phyloP scores from a whole-genome alignment of 2,113 vertebrate species.

The Amia ocellicauda region DNA sequence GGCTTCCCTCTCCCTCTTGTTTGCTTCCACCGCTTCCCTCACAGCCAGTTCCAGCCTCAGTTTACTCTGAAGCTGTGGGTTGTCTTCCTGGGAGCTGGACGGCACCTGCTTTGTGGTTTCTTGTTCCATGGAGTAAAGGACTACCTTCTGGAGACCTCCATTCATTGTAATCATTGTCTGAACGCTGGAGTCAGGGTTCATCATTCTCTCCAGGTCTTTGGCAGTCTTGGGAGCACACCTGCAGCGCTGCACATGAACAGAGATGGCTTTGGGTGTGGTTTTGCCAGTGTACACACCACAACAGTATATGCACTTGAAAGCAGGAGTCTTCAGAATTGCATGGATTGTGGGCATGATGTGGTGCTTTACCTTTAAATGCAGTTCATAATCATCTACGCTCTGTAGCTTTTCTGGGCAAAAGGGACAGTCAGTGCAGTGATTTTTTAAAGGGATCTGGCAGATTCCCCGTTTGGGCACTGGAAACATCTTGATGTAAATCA shows the following conservation, averaged over 20 bases:
- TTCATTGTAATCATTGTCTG: conserved; percentile 22
- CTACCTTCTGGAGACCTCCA: conserved; percentile 2
- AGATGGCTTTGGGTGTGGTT: conserved; percentile 86
- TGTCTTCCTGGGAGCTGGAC: conserved; percentile 13
- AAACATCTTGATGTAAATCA: conserved; percentile 81
- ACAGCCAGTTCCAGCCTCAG: conserved; percentile 57
- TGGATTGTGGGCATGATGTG: conserved; percentile 91
- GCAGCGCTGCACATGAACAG: conserved; percentile 86
- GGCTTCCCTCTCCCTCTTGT: conserved; percentile 58
- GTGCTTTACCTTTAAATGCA: conserved; percentile 85
- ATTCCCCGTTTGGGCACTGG: conserved; percentile 55
- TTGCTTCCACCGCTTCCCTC: conserved; percentile 58
- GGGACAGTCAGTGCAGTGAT: conserved; percentile 71
- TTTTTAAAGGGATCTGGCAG: conserved; percentile 44
- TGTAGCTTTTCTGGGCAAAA: conserved; percentile 81
- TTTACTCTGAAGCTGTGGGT: conserved; percentile 51
- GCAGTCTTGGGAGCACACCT: conserved; percentile 82
- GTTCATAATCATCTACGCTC: conserved; percentile 69
- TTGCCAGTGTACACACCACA: conserved; percentile 93
- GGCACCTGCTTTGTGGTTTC: conserved; percentile 45
- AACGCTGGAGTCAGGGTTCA: conserved; percentile 37
- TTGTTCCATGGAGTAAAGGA: conserved; percentile 38
- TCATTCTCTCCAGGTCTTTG: conserved; percentile 30
- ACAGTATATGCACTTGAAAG: conserved; percentile 95
- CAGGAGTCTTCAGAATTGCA: conserved; percentile 84